phyloP scores from a whole-genome alignment of 2,888 invertebrate species.

The Lycocerus yunnanus region DNA sequence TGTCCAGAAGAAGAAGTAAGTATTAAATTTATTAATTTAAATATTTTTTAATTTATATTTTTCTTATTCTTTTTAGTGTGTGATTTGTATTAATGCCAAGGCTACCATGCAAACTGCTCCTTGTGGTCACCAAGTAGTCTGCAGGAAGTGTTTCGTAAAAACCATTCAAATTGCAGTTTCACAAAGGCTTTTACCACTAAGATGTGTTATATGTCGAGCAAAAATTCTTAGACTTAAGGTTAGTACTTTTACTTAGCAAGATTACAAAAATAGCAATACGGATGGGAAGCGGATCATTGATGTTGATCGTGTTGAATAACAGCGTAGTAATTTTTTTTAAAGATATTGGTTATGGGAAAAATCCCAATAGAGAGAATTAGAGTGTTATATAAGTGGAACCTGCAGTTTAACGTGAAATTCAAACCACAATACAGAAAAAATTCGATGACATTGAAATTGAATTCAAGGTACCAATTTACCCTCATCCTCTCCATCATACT shows the following conservation, averaged over 20 bases:
- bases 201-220: constrained; percentile 93
- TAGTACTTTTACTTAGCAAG: constrained; percentile 35
- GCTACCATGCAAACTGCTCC: constrained; percentile 98
- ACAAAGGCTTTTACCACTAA: constrained; percentile 86
- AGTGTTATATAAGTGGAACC: too few species aligned
- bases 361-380: too few species aligned
- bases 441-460: too few species aligned
- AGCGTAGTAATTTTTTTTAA: too few species aligned
- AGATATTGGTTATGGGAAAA: too few species aligned
- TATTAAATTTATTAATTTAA: not conserved
- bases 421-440: too few species aligned
- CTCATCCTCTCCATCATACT: too few species aligned
- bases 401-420: too few species aligned
- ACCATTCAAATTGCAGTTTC: constrained; percentile 97
- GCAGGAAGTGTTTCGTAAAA: constrained; percentile 94
- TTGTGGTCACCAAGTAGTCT: constrained; percentile 94
- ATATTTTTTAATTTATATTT: constrained; percentile 16
- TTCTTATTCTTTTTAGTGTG: constrained; percentile 73
- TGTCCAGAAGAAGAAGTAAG: constrained; percentile 90
- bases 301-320: too few species aligned
- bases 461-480: too few species aligned
- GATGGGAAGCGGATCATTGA: too few species aligned
- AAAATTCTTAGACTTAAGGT: constrained; percentile 84
- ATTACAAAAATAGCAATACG: too few species aligned
- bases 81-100: constrained; percentile 93